A percentile compares a stretch with the other conserved stretches of the same genome.
Conservation (phyloP, 2,797 vertebrate genomes). For the Ispidina picta region DNA sequence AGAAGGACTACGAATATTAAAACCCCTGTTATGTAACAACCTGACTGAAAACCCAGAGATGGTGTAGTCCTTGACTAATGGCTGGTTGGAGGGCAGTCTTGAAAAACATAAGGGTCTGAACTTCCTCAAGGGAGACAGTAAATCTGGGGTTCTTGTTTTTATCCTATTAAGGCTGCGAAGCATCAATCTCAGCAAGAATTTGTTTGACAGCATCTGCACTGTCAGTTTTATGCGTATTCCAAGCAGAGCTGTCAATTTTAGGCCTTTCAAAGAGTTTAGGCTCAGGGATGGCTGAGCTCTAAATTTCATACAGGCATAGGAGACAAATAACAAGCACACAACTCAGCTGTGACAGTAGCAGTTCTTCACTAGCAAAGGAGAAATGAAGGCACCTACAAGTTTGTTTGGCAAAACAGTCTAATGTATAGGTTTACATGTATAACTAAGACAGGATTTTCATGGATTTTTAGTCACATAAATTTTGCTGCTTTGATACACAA, state of each 20-base stretch:
- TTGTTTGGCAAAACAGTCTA: neutral
- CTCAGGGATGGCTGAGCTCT: neutral
- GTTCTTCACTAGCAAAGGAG: neutral
- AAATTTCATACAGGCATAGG: neutral
- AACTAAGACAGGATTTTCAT: neutral
- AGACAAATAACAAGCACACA: neutral
- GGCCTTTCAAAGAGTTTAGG: neutral
- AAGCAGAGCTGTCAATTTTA: neutral
- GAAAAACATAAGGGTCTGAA: neutral
- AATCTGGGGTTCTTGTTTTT: neutral
- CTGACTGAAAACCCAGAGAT: neutral
- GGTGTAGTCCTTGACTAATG: neutral
- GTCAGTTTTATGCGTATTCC: neutral
- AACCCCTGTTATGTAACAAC: neutral
- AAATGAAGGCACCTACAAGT: neutral
- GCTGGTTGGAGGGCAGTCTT: neutral
- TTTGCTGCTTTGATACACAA: neutral
- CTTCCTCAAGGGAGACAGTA: neutral
- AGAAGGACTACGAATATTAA: neutral
- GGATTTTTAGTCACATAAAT: neutral
- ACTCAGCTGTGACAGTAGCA: neutral
- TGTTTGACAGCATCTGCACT: neutral
- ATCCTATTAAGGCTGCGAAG: neutral
- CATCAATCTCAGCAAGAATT: neutral
- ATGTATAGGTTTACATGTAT: neutral